These are phyloP conservation scores for Spilarctia lutea DNA, from an alignment of 2,888 invertebrate genomes.

Conservation along the genomic window DNA sequence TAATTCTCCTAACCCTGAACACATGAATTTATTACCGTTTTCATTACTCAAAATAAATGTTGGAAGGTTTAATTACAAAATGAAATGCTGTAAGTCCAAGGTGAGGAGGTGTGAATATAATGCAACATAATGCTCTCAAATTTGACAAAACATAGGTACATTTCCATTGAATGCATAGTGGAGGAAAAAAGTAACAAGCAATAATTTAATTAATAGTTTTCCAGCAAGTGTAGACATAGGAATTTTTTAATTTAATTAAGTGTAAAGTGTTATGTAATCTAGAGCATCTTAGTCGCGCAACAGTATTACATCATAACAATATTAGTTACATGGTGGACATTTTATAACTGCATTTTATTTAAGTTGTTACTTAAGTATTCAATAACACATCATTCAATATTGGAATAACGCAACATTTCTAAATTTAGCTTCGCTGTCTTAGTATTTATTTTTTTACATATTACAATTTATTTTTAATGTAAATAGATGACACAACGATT, in stretches of 20 bases:
- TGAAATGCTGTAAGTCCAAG: conserved; percentile 26
- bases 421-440: no score
- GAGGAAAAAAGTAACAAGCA: conserved; percentile 19
- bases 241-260: conserved; percentile 38
- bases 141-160: conserved; percentile 4
- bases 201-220: conserved; percentile 41
- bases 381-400: background rate
- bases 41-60: conserved; percentile 15
- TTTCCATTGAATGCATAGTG: conserved; percentile 12
- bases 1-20: conserved; percentile 16
- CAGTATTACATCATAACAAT: background rate
- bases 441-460: background rate
- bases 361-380: background rate
- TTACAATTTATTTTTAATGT: no score
- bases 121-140: conserved; percentile 12
- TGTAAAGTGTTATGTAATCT: background rate
- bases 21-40: conserved; percentile 21
- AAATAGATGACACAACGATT: background rate
- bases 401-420: background rate
- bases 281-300: background rate
- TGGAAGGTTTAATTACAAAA: conserved; percentile 22
- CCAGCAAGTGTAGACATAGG: conserved; percentile 28
- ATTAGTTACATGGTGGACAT: background rate
- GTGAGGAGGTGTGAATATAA: conserved; percentile 22
- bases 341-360: background rate